phyloP scores from a whole-genome alignment of 2,113 vertebrate genomes.

The Perca fluviatilis region DNA sequence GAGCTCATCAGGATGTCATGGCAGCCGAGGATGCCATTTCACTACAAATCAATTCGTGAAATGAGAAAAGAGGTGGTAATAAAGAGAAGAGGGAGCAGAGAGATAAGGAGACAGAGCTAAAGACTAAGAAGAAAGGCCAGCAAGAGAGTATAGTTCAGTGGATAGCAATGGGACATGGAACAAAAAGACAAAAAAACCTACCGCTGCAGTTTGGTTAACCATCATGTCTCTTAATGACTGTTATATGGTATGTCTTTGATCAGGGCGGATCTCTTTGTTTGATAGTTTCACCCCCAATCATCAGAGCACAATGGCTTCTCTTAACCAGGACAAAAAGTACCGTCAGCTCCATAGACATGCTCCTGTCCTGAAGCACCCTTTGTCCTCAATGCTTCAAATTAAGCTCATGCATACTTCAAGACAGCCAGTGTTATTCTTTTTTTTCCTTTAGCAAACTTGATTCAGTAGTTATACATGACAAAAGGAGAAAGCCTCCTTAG shows the following conservation, averaged over 20 bases:
- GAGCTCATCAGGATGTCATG: conserved; percentile 47
- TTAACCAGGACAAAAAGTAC: conserved; percentile 43
- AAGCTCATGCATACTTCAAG: conserved; percentile 41
- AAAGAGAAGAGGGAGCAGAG: conserved; percentile 14
- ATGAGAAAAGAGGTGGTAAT: conserved; percentile 18
- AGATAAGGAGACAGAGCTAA: conserved; percentile 34
- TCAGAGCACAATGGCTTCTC: conserved; percentile 56
- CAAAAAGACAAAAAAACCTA: conserved; percentile 30
- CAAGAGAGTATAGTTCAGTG: not conserved
- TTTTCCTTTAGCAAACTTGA: conserved; percentile 32
- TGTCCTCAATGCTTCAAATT: conserved; percentile 24
- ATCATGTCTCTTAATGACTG: conserved; percentile 46
- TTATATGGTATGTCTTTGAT: conserved; percentile 43
- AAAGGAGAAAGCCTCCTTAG: conserved; percentile 28
- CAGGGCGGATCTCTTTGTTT: conserved; percentile 53
- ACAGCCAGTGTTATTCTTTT: conserved; percentile 3
- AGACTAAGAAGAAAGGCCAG: not conserved
- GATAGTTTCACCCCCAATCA: conserved; percentile 62
- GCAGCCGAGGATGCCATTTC: conserved; percentile 47
- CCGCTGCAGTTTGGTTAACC: conserved; percentile 40
- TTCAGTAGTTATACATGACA: conserved; percentile 35
- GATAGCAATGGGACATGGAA: conserved; percentile 12
- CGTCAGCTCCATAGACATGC: conserved; percentile 21
- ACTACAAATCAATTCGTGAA: conserved; percentile 43
- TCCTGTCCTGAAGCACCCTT: conserved; percentile 49